phyloP scores from a whole-genome alignment of 2,113 vertebrate genomes.

The Antechinus stuartii region DNA sequence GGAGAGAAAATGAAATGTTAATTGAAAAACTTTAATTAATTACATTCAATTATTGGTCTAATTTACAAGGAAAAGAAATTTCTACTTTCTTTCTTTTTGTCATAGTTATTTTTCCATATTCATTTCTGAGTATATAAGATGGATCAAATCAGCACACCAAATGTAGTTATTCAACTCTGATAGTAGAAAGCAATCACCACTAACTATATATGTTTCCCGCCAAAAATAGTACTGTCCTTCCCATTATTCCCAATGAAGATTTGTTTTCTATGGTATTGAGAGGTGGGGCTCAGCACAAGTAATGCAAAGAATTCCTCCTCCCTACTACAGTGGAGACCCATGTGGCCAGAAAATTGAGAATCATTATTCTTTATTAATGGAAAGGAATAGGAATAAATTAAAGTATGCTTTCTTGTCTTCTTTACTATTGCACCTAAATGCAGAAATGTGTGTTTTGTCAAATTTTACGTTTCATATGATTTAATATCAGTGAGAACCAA shows the following conservation, averaged over 20 bases:
- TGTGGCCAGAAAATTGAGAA: not conserved
- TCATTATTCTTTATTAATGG: not conserved
- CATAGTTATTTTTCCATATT: not conserved
- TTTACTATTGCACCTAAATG: conserved; percentile 3
- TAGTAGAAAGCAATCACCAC: not conserved
- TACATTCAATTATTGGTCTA: not conserved
- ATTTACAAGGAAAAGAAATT: not conserved
- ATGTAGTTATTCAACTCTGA: not conserved
- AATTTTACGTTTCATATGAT: conserved; percentile 2
- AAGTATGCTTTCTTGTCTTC: not conserved
- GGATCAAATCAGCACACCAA: not conserved
- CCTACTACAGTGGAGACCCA: not conserved
- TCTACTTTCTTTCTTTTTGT: not conserved
- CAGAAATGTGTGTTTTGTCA: conserved; percentile 3
- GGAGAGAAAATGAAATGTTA: not conserved
- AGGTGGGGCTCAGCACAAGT: not conserved
- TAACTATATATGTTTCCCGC: not conserved
- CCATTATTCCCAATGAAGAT: not conserved
- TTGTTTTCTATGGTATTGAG: not conserved
- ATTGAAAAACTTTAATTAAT: not conserved
- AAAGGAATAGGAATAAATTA: conserved; percentile 4
- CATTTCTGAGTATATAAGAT: not conserved
- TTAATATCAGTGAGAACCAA: not conserved
- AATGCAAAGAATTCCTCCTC: not conserved
- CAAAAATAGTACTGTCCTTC: not conserved